A percentile compares a stretch with the other conserved stretches of the same genome.
phyloP scores from a whole-genome alignment of 2,888 invertebrate genomes.

The Mythimna pallens region DNA sequence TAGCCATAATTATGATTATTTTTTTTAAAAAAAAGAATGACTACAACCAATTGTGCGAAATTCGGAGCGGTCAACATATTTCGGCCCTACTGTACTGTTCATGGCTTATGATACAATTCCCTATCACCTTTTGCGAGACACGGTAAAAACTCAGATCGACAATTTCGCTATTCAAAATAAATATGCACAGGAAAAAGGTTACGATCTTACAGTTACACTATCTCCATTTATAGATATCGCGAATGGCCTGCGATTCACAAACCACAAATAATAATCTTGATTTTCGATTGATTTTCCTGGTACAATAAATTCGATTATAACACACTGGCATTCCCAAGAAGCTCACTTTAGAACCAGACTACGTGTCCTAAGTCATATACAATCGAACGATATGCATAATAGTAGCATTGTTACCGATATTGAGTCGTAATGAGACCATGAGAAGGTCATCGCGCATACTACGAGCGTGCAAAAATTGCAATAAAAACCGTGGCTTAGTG shows the following conservation, averaged over 20 bases:
- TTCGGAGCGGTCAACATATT: neutral
- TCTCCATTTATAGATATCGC: neutral
- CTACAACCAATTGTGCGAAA: too few species aligned
- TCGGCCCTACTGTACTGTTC: neutral
- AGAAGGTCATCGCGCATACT: slow-evolving; percentile 54
- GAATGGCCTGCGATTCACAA: neutral
- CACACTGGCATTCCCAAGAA: slow-evolving; percentile 40
- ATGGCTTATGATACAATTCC: neutral
- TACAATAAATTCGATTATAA: slow-evolving; percentile 22
- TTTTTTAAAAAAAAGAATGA: too few species aligned
- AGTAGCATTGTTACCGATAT: slow-evolving; percentile 51
- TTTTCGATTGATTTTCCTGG: slow-evolving; percentile 31
- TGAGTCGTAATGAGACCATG: slow-evolving; percentile 47
- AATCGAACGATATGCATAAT: slow-evolving; percentile 51
- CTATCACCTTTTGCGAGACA: neutral
- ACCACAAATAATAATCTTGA: neutral
- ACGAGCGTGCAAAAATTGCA: slow-evolving; percentile 54
- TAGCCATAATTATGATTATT: too few species aligned
- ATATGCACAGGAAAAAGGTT: too few species aligned
- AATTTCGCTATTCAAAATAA: neutral
- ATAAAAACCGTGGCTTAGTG: slow-evolving; percentile 49
- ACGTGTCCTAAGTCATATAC: slow-evolving; percentile 61
- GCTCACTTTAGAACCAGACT: slow-evolving; percentile 41
- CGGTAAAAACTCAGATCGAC: neutral
- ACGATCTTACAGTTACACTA: neutral